Evolutionary conservation across 1,140 invertebrate genomes (phyloP).

Genomic region (Lamellibrachia luymesi): DNA sequence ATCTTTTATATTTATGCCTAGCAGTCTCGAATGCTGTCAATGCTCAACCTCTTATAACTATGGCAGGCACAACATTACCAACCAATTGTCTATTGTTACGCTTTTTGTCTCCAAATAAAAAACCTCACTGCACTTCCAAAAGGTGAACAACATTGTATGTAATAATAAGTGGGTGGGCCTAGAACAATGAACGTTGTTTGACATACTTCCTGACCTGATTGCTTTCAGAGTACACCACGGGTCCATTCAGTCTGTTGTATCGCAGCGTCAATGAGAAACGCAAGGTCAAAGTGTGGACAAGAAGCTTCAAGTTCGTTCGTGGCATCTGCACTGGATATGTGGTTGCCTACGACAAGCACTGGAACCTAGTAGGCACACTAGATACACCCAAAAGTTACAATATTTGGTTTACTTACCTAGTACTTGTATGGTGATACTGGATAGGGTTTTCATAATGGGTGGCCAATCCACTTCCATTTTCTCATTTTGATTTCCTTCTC

Average conservation of each 20-base stretch:
- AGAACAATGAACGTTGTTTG: not conserved
- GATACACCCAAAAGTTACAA: not conserved
- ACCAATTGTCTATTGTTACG: too few species aligned
- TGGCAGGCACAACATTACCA: too few species aligned
- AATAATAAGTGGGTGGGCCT: not conserved
- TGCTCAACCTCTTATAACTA: too few species aligned
- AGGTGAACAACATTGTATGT: not conserved
- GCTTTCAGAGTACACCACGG: conserved; percentile 32
- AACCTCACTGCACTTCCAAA: not conserved
- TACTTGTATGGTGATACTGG: too few species aligned
- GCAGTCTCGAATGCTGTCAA: too few species aligned
- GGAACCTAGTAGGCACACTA: conserved; percentile 70
- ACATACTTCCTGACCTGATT: not conserved
- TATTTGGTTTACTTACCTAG: too few species aligned
- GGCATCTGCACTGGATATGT: conserved; percentile 78
- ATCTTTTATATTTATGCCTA: too few species aligned
- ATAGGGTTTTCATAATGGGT: too few species aligned
- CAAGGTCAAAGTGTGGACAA: conserved; percentile 56
- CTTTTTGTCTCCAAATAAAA: not conserved
- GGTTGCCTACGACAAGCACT: conserved; percentile 90
- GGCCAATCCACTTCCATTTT: too few species aligned
- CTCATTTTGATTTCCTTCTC: too few species aligned
- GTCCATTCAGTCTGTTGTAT: conserved; percentile 46
- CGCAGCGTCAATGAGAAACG: conserved; percentile 47
- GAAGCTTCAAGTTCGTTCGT: conserved; percentile 63